Evolutionary conservation across 2,113 vertebrate genomes (phyloP).

Genomic region (Verasper variegatus): DNA sequence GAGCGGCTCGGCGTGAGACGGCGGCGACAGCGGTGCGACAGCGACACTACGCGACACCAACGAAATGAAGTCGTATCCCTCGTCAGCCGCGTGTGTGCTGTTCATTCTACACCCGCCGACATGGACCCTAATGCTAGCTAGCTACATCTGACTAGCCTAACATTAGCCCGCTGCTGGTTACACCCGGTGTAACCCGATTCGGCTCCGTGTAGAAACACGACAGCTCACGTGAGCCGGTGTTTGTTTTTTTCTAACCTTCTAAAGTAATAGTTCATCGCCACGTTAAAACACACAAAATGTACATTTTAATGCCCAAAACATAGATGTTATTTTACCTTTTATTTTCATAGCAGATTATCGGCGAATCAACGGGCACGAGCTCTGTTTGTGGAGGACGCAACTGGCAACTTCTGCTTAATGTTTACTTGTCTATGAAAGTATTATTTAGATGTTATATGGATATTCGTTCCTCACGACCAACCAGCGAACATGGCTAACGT

Average conservation of each 20-base stretch:
- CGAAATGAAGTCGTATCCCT: background rate
- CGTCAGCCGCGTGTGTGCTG: background rate
- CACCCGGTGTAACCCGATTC: constrained; percentile 68
- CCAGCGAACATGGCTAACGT: background rate
- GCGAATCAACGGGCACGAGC: too few species aligned
- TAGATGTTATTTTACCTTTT: too few species aligned
- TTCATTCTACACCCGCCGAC: constrained; percentile 30
- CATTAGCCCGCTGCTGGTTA: constrained; percentile 63
- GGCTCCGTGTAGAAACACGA: constrained; percentile 57
- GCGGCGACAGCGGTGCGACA: background rate
- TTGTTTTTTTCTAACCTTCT: too few species aligned
- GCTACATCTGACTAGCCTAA: constrained; percentile 77
- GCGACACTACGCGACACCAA: background rate
- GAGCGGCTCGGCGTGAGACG: constrained; percentile 6
- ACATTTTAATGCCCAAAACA: too few species aligned
- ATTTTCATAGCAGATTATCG: too few species aligned
- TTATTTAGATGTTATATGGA: too few species aligned
- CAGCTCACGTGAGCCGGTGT: background rate
- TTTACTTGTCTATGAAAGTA: too few species aligned
- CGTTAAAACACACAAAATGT: background rate
- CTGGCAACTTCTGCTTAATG: too few species aligned
- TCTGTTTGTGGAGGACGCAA: too few species aligned
- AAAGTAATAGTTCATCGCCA: background rate
- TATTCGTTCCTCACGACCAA: too few species aligned
- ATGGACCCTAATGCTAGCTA: constrained; percentile 60